A percentile compares a stretch with the other conserved stretches of the same genome.
Evolutionary conservation across 2,113 vertebrate genomes (phyloP).

Genomic region (Arizona elegans): DNA sequence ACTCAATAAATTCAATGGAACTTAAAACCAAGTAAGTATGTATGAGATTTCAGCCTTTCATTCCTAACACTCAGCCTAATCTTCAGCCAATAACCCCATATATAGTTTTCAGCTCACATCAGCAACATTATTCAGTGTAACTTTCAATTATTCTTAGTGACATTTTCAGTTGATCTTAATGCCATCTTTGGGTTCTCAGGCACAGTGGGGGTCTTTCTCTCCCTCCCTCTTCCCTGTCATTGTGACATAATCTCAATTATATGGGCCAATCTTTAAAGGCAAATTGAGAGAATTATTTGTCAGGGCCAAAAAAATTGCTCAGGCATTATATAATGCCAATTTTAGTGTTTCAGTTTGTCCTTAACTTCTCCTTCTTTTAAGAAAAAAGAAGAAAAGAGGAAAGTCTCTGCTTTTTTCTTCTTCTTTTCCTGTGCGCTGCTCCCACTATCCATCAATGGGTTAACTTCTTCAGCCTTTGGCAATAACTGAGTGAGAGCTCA

Average conservation of each 20-base stretch:
- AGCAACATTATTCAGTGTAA: not conserved
- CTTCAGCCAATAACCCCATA: not conserved
- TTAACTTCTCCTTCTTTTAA: constrained; percentile 16
- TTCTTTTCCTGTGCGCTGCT: too few species aligned
- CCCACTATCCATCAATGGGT: too few species aligned
- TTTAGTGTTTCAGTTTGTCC: not conserved
- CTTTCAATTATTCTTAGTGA: not conserved
- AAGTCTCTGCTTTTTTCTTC: not conserved
- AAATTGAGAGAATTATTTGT: not conserved
- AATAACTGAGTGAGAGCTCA: too few species aligned
- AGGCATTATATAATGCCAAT: not conserved
- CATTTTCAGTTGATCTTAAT: not conserved
- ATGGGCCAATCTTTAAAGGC: not conserved
- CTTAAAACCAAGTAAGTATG: not conserved
- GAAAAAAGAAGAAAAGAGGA: not conserved
- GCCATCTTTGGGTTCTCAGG: not conserved
- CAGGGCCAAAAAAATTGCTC: not conserved
- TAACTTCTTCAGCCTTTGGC: too few species aligned
- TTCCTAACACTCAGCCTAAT: not conserved
- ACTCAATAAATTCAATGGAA: not conserved
- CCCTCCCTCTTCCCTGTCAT: not conserved
- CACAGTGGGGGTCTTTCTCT: not conserved
- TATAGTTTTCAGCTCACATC: not conserved
- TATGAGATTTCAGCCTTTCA: not conserved
- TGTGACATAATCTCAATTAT: not conserved